Conservation (phyloP, 2,797 vertebrate species). For the Gymnodraco acuticeps region DNA sequence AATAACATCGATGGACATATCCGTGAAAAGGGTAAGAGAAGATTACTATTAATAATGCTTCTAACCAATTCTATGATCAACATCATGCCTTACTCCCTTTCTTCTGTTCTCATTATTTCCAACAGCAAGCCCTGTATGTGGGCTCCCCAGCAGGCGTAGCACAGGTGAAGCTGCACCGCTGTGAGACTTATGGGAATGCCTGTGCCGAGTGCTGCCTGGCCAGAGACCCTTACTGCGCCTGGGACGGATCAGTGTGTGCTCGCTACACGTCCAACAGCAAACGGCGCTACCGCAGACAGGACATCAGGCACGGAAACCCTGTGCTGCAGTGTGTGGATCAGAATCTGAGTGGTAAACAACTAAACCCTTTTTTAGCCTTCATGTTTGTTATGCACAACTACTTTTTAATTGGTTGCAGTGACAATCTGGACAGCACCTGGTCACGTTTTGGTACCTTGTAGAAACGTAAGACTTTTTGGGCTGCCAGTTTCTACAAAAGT, state of each 20-base stretch:
- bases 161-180: slow-evolving; percentile 90
- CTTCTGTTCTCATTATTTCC: not conserved
- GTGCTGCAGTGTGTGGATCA: slow-evolving; percentile 91
- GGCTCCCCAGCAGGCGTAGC: slow-evolving; percentile 89
- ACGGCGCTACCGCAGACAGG: slow-evolving; percentile 90
- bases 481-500: too few relatives aligned
- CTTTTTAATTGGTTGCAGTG: not conserved
- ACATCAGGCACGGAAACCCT: slow-evolving; percentile 88
- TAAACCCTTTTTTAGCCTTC: not conserved
- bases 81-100: slow-evolving; percentile 33
- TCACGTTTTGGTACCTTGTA: not conserved
- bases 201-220: slow-evolving; percentile 96
- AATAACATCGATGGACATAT: slow-evolving; percentile 94
- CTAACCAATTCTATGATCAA: not conserved
- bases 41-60: not conserved
- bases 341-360: slow-evolving; percentile 84
- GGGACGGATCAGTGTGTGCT: slow-evolving; percentile 91
- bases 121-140: slow-evolving; percentile 91
- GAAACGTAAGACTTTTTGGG: not conserved
- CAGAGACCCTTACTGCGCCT: slow-evolving; percentile 94
- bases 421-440: not conserved
- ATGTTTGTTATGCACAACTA: not conserved
- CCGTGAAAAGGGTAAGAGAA: slow-evolving; percentile 92
- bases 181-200: slow-evolving; percentile 91
- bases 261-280: slow-evolving; percentile 85